phyloP scores from a whole-genome alignment of 2,113 vertebrate species.

The Synchiropus splendidus region DNA sequence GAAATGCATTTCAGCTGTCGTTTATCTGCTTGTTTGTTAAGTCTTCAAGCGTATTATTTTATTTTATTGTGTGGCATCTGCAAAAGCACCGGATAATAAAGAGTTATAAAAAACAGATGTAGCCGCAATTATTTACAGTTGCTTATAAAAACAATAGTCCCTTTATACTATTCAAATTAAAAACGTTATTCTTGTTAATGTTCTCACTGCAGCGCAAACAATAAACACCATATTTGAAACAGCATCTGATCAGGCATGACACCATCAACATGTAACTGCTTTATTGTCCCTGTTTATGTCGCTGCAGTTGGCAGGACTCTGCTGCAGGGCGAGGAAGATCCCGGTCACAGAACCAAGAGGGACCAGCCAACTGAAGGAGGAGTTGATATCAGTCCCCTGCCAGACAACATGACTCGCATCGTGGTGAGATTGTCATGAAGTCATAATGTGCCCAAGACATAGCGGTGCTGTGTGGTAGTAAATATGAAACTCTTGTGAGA shows the following conservation, averaged over 20 bases:
- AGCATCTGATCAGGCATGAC: too few relatives aligned
- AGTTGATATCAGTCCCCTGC: conserved; percentile 71
- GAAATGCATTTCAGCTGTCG: too few relatives aligned
- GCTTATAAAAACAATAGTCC: neutral
- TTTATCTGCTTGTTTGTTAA: too few relatives aligned
- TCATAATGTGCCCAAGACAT: too few relatives aligned
- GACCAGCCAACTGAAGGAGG: conserved; percentile 44
- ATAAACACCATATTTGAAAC: too few relatives aligned
- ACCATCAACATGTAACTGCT: conserved; percentile 3
- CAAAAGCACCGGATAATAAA: too few relatives aligned
- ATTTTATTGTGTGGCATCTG: too few relatives aligned
- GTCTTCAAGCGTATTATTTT: too few relatives aligned
- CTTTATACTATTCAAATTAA: too few relatives aligned
- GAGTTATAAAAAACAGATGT: conserved; percentile 27
- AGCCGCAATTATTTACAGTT: neutral
- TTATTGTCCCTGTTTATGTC: conserved; percentile 19
- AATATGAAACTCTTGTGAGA: too few relatives aligned
- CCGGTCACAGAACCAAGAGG: conserved; percentile 30
- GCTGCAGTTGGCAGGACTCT: conserved; percentile 18
- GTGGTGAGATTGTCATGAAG: conserved; percentile 66
- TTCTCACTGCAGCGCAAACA: neutral
- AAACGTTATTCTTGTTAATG: too few relatives aligned
- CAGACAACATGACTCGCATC: conserved; percentile 68
- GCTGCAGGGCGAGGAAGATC: conserved; percentile 19
- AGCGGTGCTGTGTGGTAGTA: too few relatives aligned